A percentile compares a stretch with the other conserved stretches of the same genome.
These are phyloP conservation scores for Micropterix aruncella DNA, from an alignment of 2,888 invertebrate genomes.

Conservation along the genomic window DNA sequence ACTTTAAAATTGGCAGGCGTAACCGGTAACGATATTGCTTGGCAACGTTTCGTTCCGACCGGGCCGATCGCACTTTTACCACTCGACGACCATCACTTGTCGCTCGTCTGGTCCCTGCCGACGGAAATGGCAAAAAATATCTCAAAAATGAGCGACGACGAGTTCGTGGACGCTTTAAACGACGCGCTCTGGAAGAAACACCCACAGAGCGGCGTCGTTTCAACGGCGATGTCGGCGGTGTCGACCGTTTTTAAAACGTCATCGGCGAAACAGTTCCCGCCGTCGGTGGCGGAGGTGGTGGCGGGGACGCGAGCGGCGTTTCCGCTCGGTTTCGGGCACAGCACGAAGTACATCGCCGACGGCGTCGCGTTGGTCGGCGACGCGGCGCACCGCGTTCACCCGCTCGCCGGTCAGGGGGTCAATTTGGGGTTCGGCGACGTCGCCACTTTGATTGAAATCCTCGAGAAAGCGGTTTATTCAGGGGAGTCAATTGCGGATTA, in stretches of 20 bases:
- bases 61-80: conserved; percentile 92
- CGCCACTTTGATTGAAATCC: conserved; percentile 48
- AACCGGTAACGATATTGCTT: conserved; percentile 71
- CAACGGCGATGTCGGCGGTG: conserved; percentile 38
- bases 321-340: conserved; percentile 85
- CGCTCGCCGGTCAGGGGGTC: conserved; percentile 94
- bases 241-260: conserved; percentile 23
- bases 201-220: conserved; percentile 36
- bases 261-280: conserved; percentile 45
- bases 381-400: conserved; percentile 86
- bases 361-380: conserved; percentile 81
- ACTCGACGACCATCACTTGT: conserved; percentile 60
- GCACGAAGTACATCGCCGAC: conserved; percentile 68
- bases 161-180: conserved; percentile 82
- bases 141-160: conserved; percentile 51
- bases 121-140: conserved; percentile 60
- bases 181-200: conserved; percentile 63
- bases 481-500: conserved; percentile 59
- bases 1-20: conserved; percentile 74
- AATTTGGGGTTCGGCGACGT: conserved; percentile 97
- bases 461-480: conserved; percentile 54
- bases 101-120: conserved; percentile 90
- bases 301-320: conserved; percentile 68
- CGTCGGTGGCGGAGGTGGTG: conserved; percentile 45
- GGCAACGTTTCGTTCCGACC: conserved; percentile 89